phyloP scores from a whole-genome alignment of 2,888 invertebrate species.

The Panzeria rudis region DNA sequence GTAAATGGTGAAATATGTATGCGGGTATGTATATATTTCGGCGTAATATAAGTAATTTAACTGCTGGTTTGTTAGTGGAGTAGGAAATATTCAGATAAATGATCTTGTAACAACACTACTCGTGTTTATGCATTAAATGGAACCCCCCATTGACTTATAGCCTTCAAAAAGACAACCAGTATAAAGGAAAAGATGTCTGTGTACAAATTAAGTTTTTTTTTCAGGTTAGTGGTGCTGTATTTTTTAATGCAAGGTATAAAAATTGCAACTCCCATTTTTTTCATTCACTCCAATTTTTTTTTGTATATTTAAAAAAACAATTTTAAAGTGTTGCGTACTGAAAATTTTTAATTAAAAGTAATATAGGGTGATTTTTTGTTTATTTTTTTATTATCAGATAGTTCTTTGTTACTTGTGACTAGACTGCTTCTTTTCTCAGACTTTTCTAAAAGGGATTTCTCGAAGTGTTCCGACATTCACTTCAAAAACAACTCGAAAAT shows the following conservation, averaged over 20 bases:
- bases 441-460: no score
- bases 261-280: not conserved
- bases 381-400: no score
- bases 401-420: no score
- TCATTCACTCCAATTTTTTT: not conserved
- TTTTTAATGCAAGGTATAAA: not conserved
- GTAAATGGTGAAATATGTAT: not conserved
- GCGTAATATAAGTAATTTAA: slow-evolving; percentile 1
- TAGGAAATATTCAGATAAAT: slow-evolving; percentile 6
- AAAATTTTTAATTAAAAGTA: no score
- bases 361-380: no score
- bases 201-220: not conserved
- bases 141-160: slow-evolving; percentile 43
- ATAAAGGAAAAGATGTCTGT: not conserved
- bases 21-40: not conserved
- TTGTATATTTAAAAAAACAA: no score
- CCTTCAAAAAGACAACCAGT: not conserved
- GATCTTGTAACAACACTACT: slow-evolving; percentile 3
- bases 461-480: no score
- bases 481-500: no score
- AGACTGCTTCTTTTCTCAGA: no score
- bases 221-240: not conserved
- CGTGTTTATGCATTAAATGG: not conserved
- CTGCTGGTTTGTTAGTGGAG: not conserved
- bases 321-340: no score